Conservation (phyloP, 2,888 invertebrate genomes). For the Megamerina dolium region DNA sequence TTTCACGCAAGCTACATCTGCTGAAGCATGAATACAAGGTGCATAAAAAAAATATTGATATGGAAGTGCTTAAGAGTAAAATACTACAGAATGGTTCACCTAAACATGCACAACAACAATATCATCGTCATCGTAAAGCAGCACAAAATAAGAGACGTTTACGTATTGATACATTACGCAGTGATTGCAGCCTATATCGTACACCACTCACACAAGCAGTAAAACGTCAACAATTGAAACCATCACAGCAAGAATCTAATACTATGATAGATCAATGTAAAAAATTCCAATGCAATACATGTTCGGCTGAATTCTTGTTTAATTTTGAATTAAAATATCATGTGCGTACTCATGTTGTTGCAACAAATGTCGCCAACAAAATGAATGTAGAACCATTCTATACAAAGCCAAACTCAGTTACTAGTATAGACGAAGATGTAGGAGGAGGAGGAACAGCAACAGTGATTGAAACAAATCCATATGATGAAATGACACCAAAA, state of each 20-base stretch:
- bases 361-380: no score
- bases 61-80: neutral
- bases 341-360: conserved; percentile 14
- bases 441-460: no score
- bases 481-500: no score
- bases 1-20: conserved; percentile 14
- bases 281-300: conserved; percentile 12
- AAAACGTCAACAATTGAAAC: conserved; percentile 1
- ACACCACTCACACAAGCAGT: no score
- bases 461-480: no score
- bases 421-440: no score
- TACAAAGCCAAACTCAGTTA: neutral
- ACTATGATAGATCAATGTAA: no score
- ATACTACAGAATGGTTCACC: neutral
- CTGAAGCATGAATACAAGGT: conserved; percentile 15
- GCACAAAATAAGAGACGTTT: neutral
- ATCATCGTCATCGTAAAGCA: conserved; percentile 4
- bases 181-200: no score
- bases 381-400: neutral
- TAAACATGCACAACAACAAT: conserved; percentile 6
- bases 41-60: conserved; percentile 10
- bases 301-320: conserved; percentile 10
- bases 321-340: conserved; percentile 18
- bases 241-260: conserved; percentile 1
- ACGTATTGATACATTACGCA: no score